Base-by-base conservation (phyloP, 2,797 vertebrate genomes). In the Clamator glandarius region DNA sequence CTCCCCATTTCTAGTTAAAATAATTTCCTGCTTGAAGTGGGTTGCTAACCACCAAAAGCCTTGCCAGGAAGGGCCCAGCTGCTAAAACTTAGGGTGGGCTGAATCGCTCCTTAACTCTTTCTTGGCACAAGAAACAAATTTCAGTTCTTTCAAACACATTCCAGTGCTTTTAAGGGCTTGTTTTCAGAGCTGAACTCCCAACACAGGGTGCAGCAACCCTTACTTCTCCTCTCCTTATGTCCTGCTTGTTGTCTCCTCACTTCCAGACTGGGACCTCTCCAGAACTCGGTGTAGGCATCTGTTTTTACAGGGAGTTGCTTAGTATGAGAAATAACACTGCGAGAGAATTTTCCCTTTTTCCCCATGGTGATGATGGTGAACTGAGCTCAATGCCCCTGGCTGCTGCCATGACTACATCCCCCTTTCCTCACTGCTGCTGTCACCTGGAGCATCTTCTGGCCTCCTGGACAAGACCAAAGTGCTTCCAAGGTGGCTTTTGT, bases 201-300 rank as follows among this genome's bases (percentile, higher is more conserved):
- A 15, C 2, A 2, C 1, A 7, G 13, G 15, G 10, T 28, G 28
- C 48, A 80, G 52, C 61, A 83, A 9, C 17, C 19, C 7, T n/a
- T 59, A 16, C 8, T 35, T 67, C 21, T 58, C 16, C 69, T 10
- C 12, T 41, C 25, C 9, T 52, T 15, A 20, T 5, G 16, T 55
- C 26, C 81, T 80, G 44, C 33, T 42, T 5, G 4, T 21, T 19
- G 44, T 69, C 36, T n/a, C 44, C 25, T 87, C 11, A 5, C 5
- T 11, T 36, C 2, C 16, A 24, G 8, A 28, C 0, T 13, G 28
- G 20, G n/a, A 28, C 25, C 15, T 44, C 31, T 17, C 24, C 42
- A 63, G 19, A 59, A 67, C 0, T 4, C 80, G 9, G 7, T 25
- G 29, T 42, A 74, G 54, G 54, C 16, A 51, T 4, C 42, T 58